These are phyloP conservation scores for Ormyrus pomaceus DNA, from an alignment of 2,888 invertebrate species.

Conservation along the genomic window DNA sequence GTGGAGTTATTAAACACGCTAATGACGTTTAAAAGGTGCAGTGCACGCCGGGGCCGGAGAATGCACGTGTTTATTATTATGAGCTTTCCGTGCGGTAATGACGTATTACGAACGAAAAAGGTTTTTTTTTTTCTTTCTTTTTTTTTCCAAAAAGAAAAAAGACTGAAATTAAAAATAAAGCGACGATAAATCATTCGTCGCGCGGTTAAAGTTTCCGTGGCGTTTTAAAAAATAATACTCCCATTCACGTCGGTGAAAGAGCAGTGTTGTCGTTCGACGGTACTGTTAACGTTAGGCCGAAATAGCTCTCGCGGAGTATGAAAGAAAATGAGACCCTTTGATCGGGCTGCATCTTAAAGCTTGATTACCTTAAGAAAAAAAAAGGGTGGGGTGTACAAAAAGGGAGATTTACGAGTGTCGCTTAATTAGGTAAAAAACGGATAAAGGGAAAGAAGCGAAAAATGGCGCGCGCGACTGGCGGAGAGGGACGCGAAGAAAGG, in stretches of 20 bases:
- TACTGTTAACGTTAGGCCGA: too few relatives aligned
- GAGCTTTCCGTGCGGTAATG: too few relatives aligned
- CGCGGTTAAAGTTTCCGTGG: too few relatives aligned
- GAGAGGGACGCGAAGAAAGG: constrained; percentile 12
- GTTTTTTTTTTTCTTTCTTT: too few relatives aligned
- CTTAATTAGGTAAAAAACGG: constrained; percentile 22
- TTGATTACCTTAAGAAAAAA: background rate
- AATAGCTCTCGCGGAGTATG: too few relatives aligned
- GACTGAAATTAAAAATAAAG: too few relatives aligned
- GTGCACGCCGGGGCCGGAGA: background rate
- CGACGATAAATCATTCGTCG: too few relatives aligned
- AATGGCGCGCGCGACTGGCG: background rate
- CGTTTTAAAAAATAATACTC: too few relatives aligned
- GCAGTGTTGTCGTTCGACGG: background rate
- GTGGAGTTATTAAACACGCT: background rate
- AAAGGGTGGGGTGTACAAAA: too few relatives aligned
- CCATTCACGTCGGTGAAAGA: background rate
- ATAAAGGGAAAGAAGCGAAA: background rate
- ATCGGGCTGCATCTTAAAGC: constrained; percentile 10
- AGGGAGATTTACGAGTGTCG: constrained; percentile 25
- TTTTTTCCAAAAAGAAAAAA: too few relatives aligned
- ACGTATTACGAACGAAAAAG: too few relatives aligned
- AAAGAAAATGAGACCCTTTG: background rate
- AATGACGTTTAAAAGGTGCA: background rate
- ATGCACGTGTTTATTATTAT: too few relatives aligned